phyloP scores from a whole-genome alignment of 2,797 vertebrate species.

The Bovichtus diacanthus region DNA sequence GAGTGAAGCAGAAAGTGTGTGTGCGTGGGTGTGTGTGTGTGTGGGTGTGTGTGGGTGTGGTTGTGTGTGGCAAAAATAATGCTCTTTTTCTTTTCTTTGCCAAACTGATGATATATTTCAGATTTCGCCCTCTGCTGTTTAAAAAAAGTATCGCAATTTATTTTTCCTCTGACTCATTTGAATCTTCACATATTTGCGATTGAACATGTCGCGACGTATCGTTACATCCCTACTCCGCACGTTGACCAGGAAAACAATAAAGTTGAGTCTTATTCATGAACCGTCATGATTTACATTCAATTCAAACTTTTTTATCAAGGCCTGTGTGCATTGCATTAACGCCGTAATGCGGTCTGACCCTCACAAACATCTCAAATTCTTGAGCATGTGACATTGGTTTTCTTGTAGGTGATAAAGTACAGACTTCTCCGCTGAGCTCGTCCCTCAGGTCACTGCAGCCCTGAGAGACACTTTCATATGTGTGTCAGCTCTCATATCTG shows the following conservation, averaged over 20 bases:
- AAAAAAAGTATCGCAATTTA: too few relatives aligned
- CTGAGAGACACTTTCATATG: slow-evolving; percentile 67
- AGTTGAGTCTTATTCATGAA: background rate
- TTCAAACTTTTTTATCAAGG: slow-evolving; percentile 1
- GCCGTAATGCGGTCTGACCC: background rate
- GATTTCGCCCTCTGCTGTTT: too few relatives aligned
- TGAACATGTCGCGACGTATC: too few relatives aligned
- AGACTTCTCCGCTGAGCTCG: slow-evolving; percentile 21
- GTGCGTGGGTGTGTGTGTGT: too few relatives aligned
- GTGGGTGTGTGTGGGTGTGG: too few relatives aligned
- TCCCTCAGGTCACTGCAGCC: slow-evolving; percentile 57
- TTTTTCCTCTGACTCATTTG: too few relatives aligned
- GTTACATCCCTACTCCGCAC: background rate
- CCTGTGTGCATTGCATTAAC: background rate
- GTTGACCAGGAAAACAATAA: background rate
- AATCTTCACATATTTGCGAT: too few relatives aligned
- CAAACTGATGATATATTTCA: too few relatives aligned
- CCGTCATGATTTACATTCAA: background rate
- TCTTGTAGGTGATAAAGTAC: slow-evolving; percentile 34
- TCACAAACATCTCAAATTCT: slow-evolving; percentile 1
- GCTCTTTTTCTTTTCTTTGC: too few relatives aligned
- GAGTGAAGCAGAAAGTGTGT: background rate
- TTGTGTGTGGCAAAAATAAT: too few relatives aligned
- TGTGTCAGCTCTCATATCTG: slow-evolving; percentile 60
- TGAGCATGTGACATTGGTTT: slow-evolving; percentile 2